phyloP scores from a whole-genome alignment of 2,113 vertebrate species.

The Delphinapterus leucas region DNA sequence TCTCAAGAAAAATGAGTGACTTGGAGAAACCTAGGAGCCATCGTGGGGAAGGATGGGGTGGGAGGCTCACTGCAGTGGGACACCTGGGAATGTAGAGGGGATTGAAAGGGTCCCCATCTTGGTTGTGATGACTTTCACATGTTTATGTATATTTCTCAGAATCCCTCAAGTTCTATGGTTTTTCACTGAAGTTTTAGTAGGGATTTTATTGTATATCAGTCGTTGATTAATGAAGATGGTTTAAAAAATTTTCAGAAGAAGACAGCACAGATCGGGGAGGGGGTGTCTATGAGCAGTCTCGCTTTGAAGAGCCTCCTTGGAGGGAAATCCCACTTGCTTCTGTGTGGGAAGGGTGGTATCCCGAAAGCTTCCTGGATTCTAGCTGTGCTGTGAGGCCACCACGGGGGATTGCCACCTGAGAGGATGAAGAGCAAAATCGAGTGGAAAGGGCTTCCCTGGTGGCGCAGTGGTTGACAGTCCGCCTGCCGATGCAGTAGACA shows the following conservation, averaged over 20 bases:
- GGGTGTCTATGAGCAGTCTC: background rate
- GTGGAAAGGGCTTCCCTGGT: background rate
- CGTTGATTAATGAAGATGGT: background rate
- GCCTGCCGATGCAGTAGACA: no score
- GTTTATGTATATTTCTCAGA: background rate
- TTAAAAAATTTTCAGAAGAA: background rate
- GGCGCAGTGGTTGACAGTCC: no score
- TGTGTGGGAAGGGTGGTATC: accelerated
- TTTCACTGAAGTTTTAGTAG: background rate
- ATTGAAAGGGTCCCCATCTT: no score
- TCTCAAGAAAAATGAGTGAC: background rate
- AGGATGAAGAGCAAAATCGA: background rate
- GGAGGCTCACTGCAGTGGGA: no score
- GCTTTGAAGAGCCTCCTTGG: no score
- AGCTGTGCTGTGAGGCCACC: accelerated
- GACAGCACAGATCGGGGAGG: background rate
- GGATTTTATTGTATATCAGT: background rate
- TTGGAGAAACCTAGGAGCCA: background rate
- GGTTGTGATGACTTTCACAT: background rate
- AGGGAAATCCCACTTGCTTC: accelerated
- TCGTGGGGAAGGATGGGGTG: no score
- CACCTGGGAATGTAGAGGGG: no score
- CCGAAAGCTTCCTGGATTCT: background rate
- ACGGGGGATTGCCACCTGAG: no score
- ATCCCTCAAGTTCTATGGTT: background rate